Evolutionary conservation across 2,797 vertebrate genomes (phyloP).

Genomic region (Sebastes oblongus): DNA sequence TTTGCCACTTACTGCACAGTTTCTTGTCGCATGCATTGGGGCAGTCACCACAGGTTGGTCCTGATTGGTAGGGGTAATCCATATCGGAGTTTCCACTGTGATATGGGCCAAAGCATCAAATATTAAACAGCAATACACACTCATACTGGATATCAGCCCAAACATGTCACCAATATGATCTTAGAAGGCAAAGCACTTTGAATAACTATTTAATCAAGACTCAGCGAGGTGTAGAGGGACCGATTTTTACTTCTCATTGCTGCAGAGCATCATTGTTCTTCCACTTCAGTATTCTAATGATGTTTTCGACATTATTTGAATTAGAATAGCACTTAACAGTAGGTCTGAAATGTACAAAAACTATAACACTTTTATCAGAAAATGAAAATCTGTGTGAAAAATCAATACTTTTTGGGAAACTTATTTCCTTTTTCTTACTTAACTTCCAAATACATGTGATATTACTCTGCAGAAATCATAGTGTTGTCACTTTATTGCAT

Average conservation of each 20-base stretch:
- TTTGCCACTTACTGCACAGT: constrained; percentile 75
- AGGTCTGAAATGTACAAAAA: neutral
- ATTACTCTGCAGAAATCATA: neutral
- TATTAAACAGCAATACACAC: constrained; percentile 15
- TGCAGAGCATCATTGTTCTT: neutral
- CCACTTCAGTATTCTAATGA: neutral
- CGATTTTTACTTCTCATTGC: neutral
- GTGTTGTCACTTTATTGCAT: neutral
- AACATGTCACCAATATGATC: neutral
- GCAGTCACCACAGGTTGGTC: constrained; percentile 78
- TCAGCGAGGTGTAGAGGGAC: neutral
- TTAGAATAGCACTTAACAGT: neutral
- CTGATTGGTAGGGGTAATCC: constrained; percentile 69
- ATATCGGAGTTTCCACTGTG: constrained; percentile 79
- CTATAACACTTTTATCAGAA: neutral
- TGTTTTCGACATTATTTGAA: neutral
- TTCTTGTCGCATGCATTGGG: constrained; percentile 75
- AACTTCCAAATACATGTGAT: neutral
- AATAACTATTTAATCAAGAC: neutral
- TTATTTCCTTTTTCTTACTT: neutral
- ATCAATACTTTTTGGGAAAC: neutral
- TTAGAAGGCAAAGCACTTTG: neutral
- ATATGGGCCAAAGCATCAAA: constrained; percentile 34
- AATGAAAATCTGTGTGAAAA: neutral
- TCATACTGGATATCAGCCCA: neutral